A percentile compares a stretch with the other conserved stretches of the same genome.
Conservation (phyloP, 2,888 invertebrate species). For the Cephus nigrinus region DNA sequence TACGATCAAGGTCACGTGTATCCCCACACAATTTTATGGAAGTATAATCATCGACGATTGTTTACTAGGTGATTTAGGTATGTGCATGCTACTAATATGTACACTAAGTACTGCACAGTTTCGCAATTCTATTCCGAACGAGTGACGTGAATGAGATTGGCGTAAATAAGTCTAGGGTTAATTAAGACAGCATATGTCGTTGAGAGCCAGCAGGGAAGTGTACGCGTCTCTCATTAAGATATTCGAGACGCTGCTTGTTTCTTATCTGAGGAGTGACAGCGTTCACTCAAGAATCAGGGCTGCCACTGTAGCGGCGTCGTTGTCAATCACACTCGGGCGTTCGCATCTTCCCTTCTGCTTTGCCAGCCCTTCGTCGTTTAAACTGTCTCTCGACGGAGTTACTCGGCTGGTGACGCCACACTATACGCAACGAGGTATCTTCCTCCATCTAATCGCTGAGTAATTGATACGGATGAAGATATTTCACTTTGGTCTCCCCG, state of each 20-base stretch:
- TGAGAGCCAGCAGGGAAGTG: background rate
- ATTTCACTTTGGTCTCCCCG: constrained; percentile 43
- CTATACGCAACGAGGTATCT: constrained; percentile 37
- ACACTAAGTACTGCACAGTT: background rate
- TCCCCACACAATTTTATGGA: background rate
- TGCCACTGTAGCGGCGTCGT: constrained; percentile 50
- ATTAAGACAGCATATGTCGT: constrained; percentile 43
- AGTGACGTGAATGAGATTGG: constrained; percentile 22
- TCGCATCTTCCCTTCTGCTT: constrained; percentile 18
- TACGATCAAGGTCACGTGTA: background rate
- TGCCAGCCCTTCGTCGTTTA: constrained; percentile 28
- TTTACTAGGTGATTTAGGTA: background rate
- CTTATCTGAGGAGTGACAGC: constrained; percentile 64
- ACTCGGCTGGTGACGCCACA: constrained; percentile 23
- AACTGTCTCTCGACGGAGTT: constrained; percentile 33
- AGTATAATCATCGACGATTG: background rate
- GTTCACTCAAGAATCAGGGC: constrained; percentile 63
- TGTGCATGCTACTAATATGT: background rate
- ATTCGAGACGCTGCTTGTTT: constrained; percentile 48
- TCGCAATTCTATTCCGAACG: background rate
- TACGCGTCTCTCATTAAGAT: constrained; percentile 60
- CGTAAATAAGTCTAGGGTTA: constrained; percentile 49
- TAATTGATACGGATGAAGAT: constrained; percentile 66
- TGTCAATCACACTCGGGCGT: constrained; percentile 60
- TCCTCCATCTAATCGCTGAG: constrained; percentile 65